phyloP scores from a whole-genome alignment of 2,888 invertebrate genomes.

The Aleiodes alternator region DNA sequence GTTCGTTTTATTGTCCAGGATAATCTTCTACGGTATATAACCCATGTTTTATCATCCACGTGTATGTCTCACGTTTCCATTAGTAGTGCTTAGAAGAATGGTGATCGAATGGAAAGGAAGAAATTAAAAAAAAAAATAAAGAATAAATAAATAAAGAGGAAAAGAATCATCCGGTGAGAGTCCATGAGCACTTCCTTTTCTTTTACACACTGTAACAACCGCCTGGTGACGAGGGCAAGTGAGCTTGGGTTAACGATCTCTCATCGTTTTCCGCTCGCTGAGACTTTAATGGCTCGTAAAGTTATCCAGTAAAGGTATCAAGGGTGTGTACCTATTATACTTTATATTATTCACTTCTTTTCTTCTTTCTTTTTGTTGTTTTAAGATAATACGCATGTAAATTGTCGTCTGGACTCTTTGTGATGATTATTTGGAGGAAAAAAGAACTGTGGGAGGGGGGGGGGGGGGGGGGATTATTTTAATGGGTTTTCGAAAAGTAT shows the following conservation, averaged over 20 bases:
- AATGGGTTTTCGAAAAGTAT: no score
- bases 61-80: constrained; percentile 27
- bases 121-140: background rate
- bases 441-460: no score
- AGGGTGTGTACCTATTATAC: constrained; percentile 13
- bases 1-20: background rate
- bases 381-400: background rate
- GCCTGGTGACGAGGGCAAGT: constrained; percentile 23
- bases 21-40: constrained; percentile 8
- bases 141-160: background rate
- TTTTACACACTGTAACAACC: constrained; percentile 27
- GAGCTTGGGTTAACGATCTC: constrained; percentile 54
- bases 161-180: constrained; percentile 6
- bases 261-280: constrained; percentile 52
- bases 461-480: no score
- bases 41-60: constrained; percentile 8
- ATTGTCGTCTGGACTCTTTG: background rate
- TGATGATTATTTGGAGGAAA: no score
- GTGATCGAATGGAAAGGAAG: background rate
- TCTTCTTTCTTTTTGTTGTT: background rate
- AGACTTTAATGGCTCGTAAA: constrained; percentile 54
- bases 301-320: constrained; percentile 7
- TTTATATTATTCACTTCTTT: background rate
- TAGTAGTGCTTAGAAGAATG: background rate
- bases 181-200: constrained; percentile 17